Conservation (phyloP, 2,113 vertebrate genomes). For the Puntigrus tetrazona region DNA sequence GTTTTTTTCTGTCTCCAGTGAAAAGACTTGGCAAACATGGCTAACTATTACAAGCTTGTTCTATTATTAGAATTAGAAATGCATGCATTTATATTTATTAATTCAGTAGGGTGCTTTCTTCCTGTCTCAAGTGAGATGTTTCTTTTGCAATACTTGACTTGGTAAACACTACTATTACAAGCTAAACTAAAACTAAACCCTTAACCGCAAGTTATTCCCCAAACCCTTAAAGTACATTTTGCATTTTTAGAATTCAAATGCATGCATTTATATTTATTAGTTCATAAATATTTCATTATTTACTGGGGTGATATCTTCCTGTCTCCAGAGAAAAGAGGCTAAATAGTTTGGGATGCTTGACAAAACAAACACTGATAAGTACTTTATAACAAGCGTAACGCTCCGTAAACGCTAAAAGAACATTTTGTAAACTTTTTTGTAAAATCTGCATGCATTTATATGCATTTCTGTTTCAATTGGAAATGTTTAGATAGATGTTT, state of each 20-base stretch:
- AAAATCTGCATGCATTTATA: background rate
- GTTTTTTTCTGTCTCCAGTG: background rate
- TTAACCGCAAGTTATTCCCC: background rate
- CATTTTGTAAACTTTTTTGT: background rate
- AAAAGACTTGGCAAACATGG: background rate
- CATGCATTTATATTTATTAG: background rate
- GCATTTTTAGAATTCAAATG: background rate
- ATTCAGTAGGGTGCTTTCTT: background rate
- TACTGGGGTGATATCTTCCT: background rate
- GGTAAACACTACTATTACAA: background rate
- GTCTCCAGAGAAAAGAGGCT: background rate
- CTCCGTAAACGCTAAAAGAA: background rate
- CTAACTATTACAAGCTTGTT: background rate
- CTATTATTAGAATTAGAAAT: background rate
- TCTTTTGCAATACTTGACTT: background rate
- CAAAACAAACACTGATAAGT: background rate
- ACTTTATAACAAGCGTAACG: background rate
- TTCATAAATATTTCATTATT: background rate
- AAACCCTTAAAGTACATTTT: background rate
- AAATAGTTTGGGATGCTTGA: background rate
- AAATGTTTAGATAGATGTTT: background rate
- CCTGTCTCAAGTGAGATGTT: background rate
- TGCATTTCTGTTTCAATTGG: background rate
- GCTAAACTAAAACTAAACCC: background rate
- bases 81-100: background rate